Evolutionary conservation across 2,888 invertebrate species (phyloP).

Genomic region (Phyllotreta cruciferae): DNA sequence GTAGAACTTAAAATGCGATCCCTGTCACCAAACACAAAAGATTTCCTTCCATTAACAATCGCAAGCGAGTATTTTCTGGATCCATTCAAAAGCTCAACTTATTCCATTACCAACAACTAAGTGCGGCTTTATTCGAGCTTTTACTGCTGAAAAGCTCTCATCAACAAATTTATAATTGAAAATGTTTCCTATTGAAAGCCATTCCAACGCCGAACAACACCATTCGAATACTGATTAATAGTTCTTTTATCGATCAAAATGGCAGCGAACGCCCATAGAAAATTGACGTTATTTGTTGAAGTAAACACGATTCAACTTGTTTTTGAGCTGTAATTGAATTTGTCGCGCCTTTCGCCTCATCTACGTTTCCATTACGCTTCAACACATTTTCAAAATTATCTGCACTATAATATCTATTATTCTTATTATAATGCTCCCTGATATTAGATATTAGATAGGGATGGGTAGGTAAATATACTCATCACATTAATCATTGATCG

Average conservation of each 20-base stretch:
- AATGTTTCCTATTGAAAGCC: constrained; percentile 40
- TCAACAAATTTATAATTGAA: constrained; percentile 44
- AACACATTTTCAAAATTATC: not conserved
- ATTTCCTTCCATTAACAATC: constrained; percentile 38
- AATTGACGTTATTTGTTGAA: constrained; percentile 25
- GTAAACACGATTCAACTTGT: constrained; percentile 24
- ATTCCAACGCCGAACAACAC: constrained; percentile 39
- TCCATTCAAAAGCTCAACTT: constrained; percentile 37
- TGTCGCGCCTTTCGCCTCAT: constrained; percentile 23
- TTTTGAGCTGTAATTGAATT: constrained; percentile 20
- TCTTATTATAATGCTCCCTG: not conserved
- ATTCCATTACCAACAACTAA: constrained; percentile 43
- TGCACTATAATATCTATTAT: not conserved
- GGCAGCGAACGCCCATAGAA: constrained; percentile 30
- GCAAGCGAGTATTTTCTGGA: constrained; percentile 34
- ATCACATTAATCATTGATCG: too few species aligned
- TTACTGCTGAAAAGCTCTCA: constrained; percentile 42
- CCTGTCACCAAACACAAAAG: constrained; percentile 31
- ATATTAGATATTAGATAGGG: too few species aligned
- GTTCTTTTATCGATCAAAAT: constrained; percentile 38
- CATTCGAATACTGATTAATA: constrained; percentile 43
- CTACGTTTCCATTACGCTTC: constrained; percentile 14
- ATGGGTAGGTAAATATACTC: too few species aligned
- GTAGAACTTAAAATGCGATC: constrained; percentile 24
- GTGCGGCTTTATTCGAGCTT: constrained; percentile 44